Conservation (phyloP, 2,113 vertebrate species). For the Eretmochelys imbricata region DNA sequence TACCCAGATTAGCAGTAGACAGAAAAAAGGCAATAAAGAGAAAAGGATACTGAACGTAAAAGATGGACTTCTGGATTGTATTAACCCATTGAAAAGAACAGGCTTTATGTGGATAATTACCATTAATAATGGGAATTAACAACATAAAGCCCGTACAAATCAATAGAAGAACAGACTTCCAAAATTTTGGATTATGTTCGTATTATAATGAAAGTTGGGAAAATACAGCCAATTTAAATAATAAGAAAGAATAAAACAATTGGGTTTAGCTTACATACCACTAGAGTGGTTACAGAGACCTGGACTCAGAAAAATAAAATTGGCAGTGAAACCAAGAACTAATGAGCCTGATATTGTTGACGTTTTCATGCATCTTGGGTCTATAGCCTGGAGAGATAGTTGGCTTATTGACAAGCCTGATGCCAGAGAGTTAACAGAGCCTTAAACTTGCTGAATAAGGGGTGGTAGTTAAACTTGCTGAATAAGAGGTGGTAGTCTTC, state of each 20-base stretch:
- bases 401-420: conserved; percentile 35
- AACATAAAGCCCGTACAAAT: conserved; percentile 33
- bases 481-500: neutral
- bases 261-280: conserved; percentile 32
- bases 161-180: conserved; percentile 23
- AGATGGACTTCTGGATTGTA: neutral
- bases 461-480: conserved; percentile 15
- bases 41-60: neutral
- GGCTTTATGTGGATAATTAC: conserved; percentile 22
- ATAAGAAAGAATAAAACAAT: conserved; percentile 23
- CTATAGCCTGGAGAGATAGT: conserved; percentile 38
- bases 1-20: neutral
- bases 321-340: conserved; percentile 48
- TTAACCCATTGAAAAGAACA: neutral
- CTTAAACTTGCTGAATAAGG: conserved; percentile 41
- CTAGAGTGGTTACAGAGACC: conserved; percentile 41
- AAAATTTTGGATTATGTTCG: neutral
- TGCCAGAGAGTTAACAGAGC: conserved; percentile 30
- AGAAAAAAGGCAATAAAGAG: neutral
- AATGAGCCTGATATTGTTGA: conserved; percentile 56
- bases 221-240: conserved; percentile 10
- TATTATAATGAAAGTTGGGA: neutral
- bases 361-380: conserved; percentile 53
- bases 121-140: neutral
- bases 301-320: neutral